Conservation (phyloP, 2,888 invertebrate genomes). For the Rhaphigaster nebulosa region DNA sequence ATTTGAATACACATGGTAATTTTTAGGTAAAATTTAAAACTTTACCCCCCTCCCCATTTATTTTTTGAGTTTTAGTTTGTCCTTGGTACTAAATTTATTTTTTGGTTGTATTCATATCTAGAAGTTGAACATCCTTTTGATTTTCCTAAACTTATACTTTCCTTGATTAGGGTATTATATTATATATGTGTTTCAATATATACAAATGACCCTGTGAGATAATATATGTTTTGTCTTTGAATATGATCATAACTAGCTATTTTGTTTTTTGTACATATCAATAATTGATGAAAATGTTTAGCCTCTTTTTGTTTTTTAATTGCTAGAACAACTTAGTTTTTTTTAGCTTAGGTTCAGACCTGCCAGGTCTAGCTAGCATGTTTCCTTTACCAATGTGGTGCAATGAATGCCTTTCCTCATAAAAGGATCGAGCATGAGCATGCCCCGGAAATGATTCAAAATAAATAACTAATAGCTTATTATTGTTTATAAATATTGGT, state of each 20-base stretch:
- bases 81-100: background rate
- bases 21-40: too few relatives aligned
- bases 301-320: background rate
- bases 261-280: background rate
- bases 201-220: too few relatives aligned
- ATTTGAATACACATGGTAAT: background rate
- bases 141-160: background rate
- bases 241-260: too few relatives aligned
- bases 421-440: slow-evolving; percentile 2
- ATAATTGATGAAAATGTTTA: background rate
- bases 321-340: background rate
- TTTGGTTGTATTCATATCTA: background rate
- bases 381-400: background rate
- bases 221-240: too few relatives aligned
- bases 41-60: too few relatives aligned
- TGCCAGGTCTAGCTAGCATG: slow-evolving; percentile 6
- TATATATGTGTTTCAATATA: too few relatives aligned
- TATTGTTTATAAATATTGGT: background rate
- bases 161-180: too few relatives aligned
- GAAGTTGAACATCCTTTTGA: background rate
- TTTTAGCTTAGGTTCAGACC: background rate
- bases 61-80: background rate
- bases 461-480: background rate
- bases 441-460: background rate
- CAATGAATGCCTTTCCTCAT: slow-evolving; percentile 1